Conservation (phyloP, 1,140 invertebrate genomes). For the Drosophila busckii region DNA sequence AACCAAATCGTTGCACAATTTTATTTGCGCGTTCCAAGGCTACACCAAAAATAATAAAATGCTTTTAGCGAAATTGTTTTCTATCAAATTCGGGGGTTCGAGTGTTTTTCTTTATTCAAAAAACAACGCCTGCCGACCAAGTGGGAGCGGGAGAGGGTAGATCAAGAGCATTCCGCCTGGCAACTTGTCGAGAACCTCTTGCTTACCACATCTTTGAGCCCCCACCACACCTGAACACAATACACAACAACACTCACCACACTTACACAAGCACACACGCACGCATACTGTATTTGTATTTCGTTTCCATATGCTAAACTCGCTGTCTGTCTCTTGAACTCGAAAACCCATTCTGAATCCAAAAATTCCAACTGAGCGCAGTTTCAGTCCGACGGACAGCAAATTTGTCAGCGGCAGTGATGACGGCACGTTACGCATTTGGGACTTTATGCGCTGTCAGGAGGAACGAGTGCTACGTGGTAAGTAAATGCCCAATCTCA, state of each 20-base stretch:
- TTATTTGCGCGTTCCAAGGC: conserved; percentile 53
- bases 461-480: conserved; percentile 97
- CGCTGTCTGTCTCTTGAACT: conserved; percentile 23
- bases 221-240: not conserved
- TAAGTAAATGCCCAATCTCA: conserved; percentile 77
- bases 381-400: conserved; percentile 98
- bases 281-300: conserved; percentile 26
- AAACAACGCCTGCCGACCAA: conserved; percentile 2
- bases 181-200: not conserved
- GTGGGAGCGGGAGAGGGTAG: not conserved
- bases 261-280: not conserved
- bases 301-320: conserved; percentile 49
- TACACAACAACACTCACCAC: no score
- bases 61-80: conserved; percentile 34
- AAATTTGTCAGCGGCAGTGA: conserved; percentile 99
- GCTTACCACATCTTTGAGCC: not conserved
- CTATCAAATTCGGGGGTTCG: conserved; percentile 62
- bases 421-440: conserved; percentile 98
- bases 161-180: not conserved
- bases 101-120: conserved; percentile 72
- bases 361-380: conserved; percentile 76
- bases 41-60: conserved; percentile 42
- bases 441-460: conserved; percentile 98
- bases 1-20: conserved; percentile 47
- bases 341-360: conserved; percentile 7